A percentile compares a stretch with the other conserved stretches of the same genome.
Conservation (phyloP, 2,797 vertebrate genomes). For the Denticeps clupeoides region DNA sequence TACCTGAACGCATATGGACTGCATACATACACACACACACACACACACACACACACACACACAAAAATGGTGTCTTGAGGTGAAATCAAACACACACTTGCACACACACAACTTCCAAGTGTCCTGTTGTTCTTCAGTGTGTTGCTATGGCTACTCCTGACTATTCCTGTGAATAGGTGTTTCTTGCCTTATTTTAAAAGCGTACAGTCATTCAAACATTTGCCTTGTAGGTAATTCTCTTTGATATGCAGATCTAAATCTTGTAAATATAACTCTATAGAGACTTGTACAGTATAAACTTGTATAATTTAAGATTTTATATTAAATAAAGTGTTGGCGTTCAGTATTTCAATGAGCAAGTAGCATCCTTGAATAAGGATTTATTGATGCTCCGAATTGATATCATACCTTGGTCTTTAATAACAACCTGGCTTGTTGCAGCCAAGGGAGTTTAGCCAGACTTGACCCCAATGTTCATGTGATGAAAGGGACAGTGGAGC, state of each 20-base stretch:
- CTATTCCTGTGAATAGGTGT: conserved; percentile 16
- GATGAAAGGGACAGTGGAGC: too few relatives aligned
- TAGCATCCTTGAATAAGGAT: neutral
- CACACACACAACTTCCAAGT: neutral
- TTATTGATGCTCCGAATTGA: too few relatives aligned
- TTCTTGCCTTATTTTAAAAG: conserved; percentile 64
- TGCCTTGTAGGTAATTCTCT: conserved; percentile 66
- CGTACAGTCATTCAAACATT: conserved; percentile 62
- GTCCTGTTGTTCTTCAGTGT: neutral
- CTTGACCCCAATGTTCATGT: too few relatives aligned
- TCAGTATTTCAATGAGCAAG: conserved; percentile 40
- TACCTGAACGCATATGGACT: neutral
- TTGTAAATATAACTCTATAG: conserved; percentile 59
- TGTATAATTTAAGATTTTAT: conserved; percentile 65
- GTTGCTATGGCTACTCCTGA: conserved; percentile 3
- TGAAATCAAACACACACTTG: neutral
- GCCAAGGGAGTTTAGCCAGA: too few relatives aligned
- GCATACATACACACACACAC: neutral
- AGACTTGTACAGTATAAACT: conserved; percentile 64
- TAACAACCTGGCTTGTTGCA: too few relatives aligned
- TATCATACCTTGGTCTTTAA: too few relatives aligned
- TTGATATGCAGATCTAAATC: conserved; percentile 63
- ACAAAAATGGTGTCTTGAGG: conserved; percentile 1
- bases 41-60: neutral
- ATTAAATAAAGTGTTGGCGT: conserved; percentile 66